phyloP scores from a whole-genome alignment of 2,888 invertebrate genomes.

The Portevinia maculata region DNA sequence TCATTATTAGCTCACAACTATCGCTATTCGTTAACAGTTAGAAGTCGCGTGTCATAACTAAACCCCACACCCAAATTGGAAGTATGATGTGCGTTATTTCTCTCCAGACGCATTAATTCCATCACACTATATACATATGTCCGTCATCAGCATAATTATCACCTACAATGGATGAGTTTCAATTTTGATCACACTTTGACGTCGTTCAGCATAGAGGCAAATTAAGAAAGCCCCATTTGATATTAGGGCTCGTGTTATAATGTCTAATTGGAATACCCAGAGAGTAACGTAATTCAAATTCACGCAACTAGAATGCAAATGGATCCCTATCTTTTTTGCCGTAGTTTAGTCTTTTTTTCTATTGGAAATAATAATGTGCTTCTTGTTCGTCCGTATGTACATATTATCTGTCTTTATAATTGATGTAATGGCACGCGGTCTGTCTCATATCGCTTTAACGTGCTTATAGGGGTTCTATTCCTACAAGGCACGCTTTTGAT shows the following conservation, averaged over 20 bases:
- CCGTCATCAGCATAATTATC: constrained; percentile 72
- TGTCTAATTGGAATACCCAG: constrained; percentile 72
- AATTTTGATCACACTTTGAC: constrained; percentile 68
- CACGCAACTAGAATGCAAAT: constrained; percentile 68
- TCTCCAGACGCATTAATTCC: constrained; percentile 61
- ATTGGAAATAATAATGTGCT: constrained; percentile 15
- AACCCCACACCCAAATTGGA: constrained; percentile 35
- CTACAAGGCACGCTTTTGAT: constrained; percentile 62
- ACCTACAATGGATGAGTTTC: constrained; percentile 59
- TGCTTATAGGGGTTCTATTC: constrained; percentile 49
- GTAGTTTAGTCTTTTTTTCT: constrained; percentile 6
- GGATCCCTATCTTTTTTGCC: constrained; percentile 46
- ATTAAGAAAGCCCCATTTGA: constrained; percentile 64
- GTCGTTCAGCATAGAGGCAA: constrained; percentile 36
- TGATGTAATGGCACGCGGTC: constrained; percentile 69
- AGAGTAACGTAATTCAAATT: constrained; percentile 60
- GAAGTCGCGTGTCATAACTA: constrained; percentile 49
- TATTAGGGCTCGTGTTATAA: constrained; percentile 44
- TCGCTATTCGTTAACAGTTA: constrained; percentile 23
- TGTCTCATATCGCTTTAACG: constrained; percentile 50
- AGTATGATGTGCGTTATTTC: constrained; percentile 27
- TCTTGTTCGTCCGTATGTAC: constrained; percentile 10
- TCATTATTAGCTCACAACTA: constrained; percentile 29
- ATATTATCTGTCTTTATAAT: constrained; percentile 54
- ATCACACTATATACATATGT: constrained; percentile 55